Evolutionary conservation across 2,888 invertebrate genomes (phyloP).

Genomic region (Nomada goodeniana): DNA sequence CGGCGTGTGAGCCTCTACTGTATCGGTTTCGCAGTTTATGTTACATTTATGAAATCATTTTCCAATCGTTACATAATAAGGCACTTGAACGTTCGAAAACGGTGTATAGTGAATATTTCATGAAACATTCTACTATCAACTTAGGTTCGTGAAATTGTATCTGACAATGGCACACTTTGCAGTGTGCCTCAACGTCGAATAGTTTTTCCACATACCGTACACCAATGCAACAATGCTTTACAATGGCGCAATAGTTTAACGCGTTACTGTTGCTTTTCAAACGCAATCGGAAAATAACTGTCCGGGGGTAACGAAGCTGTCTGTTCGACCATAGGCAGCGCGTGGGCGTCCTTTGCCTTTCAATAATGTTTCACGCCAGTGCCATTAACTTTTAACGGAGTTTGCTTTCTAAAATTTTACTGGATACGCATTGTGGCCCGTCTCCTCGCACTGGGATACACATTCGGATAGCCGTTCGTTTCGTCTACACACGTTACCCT

Average conservation of each 20-base stretch:
- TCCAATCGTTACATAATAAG: not conserved
- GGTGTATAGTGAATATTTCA: not conserved
- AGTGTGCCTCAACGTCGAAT: not conserved
- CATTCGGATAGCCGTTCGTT: too few relatives aligned
- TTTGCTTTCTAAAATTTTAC: slow-evolving; percentile 46
- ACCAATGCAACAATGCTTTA: not conserved
- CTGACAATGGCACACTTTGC: not conserved
- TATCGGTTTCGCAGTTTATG: not conserved
- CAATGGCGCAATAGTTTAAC: slow-evolving; percentile 26
- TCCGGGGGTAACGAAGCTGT: slow-evolving; percentile 59
- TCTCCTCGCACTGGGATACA: not conserved
- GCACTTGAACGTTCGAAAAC: not conserved
- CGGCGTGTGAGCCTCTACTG: not conserved
- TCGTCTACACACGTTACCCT: too few relatives aligned
- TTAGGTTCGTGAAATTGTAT: not conserved
- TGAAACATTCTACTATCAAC: not conserved
- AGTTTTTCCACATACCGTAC: not conserved
- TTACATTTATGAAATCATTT: not conserved
- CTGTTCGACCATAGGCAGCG: slow-evolving; percentile 51
- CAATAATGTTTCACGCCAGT: slow-evolving; percentile 49
- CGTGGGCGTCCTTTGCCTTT: slow-evolving; percentile 56
- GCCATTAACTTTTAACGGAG: slow-evolving; percentile 39
- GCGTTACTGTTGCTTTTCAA: slow-evolving; percentile 37
- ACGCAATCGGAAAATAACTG: slow-evolving; percentile 55
- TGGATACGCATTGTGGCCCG: not conserved